Evolutionary conservation across 2,888 invertebrate genomes (phyloP), one percentile per base, ranked within the genome.

Genomic region (Strigamia crassipes): DNA sequence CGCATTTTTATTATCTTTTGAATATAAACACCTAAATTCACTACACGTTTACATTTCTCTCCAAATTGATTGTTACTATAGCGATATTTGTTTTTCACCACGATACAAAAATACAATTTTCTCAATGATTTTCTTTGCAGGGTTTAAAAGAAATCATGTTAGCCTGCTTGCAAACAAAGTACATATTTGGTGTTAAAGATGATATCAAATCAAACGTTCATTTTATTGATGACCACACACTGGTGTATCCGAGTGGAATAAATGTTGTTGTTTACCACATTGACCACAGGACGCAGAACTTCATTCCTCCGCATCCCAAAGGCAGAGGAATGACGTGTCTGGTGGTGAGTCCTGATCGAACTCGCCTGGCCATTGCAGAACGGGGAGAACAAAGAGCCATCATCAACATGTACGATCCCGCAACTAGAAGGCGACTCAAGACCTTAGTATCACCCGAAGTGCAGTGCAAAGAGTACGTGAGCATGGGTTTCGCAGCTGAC

Each of bases 401-500:
- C 3, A 88, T 90, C 41, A 87, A 87, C 15, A 87, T 90, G 15
- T 89, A 88, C 85, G 89, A 90, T 84, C 83, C 89, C 27, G 88
- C 88, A 83, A 87, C 87, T 21, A 85, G 87, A 82, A 87, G 88
- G 83, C 87, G 88, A 84, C 85, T 87, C 66, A 89, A 89, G 83
- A 86, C 87, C 3, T 84, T 89, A 42, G 87, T 86, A 81, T 87
- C 87, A 46, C 84, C 86, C 27, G 89, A 89, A 84, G 86, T 88
- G 12, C 84, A 85, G 73, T 86, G 93, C 0, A 90, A 89, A 82
- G 92, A 92, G 85, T 93, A 93, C 86, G 92, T 92, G 13, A 92
- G 92, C 82, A 89, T 95, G 0, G 91, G 92, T 38, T 96, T 97
- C 86, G 93, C 94, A 0, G 92, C 90, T 83, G 96, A 97, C 87